Conservation (phyloP, 2,888 invertebrate species). For the Diaperis boleti region DNA sequence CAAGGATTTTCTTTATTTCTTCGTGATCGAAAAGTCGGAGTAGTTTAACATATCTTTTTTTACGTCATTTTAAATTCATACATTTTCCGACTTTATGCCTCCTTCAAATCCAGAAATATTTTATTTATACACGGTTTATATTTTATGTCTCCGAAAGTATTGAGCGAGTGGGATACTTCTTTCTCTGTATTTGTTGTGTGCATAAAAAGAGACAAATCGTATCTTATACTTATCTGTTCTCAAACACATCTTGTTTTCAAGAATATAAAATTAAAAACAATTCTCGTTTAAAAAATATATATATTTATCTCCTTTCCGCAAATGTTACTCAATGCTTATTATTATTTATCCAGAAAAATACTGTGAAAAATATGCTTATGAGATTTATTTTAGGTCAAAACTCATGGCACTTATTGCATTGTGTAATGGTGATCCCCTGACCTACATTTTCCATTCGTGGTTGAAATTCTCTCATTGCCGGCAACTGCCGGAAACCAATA, state of each 20-base stretch:
- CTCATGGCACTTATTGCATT: constrained; percentile 6
- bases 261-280: too few relatives aligned
- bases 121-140: constrained; percentile 19
- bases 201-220: too few relatives aligned
- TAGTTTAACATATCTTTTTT: constrained; percentile 3
- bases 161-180: too few relatives aligned
- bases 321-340: too few relatives aligned
- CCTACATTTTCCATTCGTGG: not conserved
- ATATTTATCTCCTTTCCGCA: too few relatives aligned
- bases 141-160: not conserved
- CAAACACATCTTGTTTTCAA: too few relatives aligned
- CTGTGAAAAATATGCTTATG: not conserved
- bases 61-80: constrained; percentile 5
- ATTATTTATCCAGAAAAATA: too few relatives aligned
- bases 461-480: constrained; percentile 1
- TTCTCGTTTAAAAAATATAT: too few relatives aligned
- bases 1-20: not conserved
- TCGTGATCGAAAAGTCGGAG: not conserved
- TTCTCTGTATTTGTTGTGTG: too few relatives aligned
- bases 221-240: too few relatives aligned
- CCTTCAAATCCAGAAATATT: constrained; percentile 4
- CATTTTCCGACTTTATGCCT: constrained; percentile 11
- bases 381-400: not conserved
- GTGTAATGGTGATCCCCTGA: not conserved
- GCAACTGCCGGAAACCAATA: constrained; percentile 8